Base-by-base conservation (phyloP, 2,797 vertebrate genomes). In the Babyrousa celebensis region DNA sequence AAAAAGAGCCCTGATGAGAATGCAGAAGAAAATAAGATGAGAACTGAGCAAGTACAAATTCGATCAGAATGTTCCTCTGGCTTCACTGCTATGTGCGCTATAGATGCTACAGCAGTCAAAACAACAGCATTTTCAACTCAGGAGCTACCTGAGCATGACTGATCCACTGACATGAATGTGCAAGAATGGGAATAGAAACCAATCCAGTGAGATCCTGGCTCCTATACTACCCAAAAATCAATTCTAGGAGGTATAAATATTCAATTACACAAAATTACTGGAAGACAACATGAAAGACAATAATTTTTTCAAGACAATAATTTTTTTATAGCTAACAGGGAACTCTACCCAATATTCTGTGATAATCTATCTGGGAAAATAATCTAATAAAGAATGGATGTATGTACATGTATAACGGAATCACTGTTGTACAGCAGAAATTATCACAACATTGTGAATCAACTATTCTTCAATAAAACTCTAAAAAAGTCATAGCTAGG, bases 1-100 rank as follows among this genome's bases (percentile, higher is more conserved):
- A 52, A 68, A 91, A 54, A 27, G 12, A 85, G 8, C 5, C 17
- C 71, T 67, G 21, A 83, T 54, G 65, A 72, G 40, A 89, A 29
- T 4, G 5, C 29, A 36, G 75, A 92, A 43, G 72, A 85, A 83
- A 89, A 40, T 18, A 80, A 85, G 58, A 67, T 72, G 21, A 68
- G 43, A 54, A 6, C 62, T 83, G 74, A 89, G 52, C 29, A 89
- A 96, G 84, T 48, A 92, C 85, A 86, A 36, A 27, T 60, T 78
- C 63, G 40, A 40, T 5, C 15, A n/a, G 70, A 60, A 16, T 56
- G 4, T 82, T 65, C 6, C 54, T 36, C n/a, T 27, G 82, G 21
- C 67, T 77, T 80, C 56, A 7, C 84, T 67, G 78, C 12, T 71
- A 75, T 58, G 23, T 12, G 43, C 5, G 2, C 10, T 52, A 54